Evolutionary conservation across 2,797 vertebrate genomes (phyloP), one percentile per base, ranked within the genome.

Genomic region (Danio kyathit): DNA sequence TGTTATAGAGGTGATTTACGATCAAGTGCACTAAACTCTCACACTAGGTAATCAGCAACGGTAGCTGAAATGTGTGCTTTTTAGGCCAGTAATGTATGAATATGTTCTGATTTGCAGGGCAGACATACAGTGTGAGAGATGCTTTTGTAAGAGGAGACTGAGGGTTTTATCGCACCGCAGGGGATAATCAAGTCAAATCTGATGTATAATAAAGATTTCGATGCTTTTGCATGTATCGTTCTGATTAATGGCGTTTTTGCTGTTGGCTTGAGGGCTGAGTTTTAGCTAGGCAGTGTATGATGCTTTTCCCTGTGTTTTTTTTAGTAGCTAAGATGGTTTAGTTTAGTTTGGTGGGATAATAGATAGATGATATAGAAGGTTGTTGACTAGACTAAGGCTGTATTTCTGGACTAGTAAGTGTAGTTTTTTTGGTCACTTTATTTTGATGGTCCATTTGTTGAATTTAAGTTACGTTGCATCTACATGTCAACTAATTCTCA

Each of bases 141-240:
- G 21, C 16, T 29, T 59, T 12, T 54, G n/a, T 46, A 59, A 16
- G 14, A 21, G 41, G 46, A 57, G 48, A 49, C 59, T 11, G 7
- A 41, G 49, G 70, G 9, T 81, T 21, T 21, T 44, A 61, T 88
- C 89, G 85, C 86, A 89, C 91, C 89, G 84, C 89, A 89, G 81
- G 65, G 82, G 89, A 91, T 94, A 92, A 93, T 92, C 90, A 90
- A 90, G 84, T 88, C 74, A 76, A 84, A 89, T 88, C 88, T 86
- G 88, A 91, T 90, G 74, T 90, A 48, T 41, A 67, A 48, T 67
- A 59, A 49, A 77, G 43, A 43, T 19, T 73, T 43, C 9, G 29
- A 72, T 57, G 40, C 38, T 44, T 48, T 65, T 8, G 29, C 41
- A 59, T 11, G 57, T 49, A 14, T 21, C 0, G 9, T 60, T 59